Evolutionary conservation across 2,888 invertebrate genomes (phyloP), one percentile per base, ranked within the genome.

Genomic region (Octonoba sinensis): DNA sequence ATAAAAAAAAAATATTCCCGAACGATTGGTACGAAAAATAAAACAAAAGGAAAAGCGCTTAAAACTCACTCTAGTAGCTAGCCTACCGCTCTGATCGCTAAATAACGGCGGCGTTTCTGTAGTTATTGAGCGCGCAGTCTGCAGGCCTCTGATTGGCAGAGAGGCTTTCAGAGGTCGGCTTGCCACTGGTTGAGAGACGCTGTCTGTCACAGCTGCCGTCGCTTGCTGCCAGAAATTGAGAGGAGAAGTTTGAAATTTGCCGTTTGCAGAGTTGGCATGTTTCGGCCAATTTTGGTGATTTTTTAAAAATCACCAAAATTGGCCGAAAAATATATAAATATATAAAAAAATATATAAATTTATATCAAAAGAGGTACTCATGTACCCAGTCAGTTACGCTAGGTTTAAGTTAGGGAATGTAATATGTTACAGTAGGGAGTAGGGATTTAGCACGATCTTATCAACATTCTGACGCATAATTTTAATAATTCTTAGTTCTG

Each of bases 81-180:
- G 70, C 54, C 67, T 60, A 67, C 70, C 62, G 64, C 67, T 79
- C 79, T 81, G 79, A 81, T 81, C 79, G 79, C 79, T 81, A 69
- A 73, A 81, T 81, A 81, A 81, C 79, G 73, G 72, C 69, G 46
- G 76, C 76, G 59, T 77, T 77, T 77, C 69, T 77, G 76, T 77
- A 77, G 76, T 73, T 81, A 81, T 81, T 81, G 79, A 81, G 79
- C 79, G 79, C 73, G 64, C 73, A 74, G 79, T 73, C 73, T 73
- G 79, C 67, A 49, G 47, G 67, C 27, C 60, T 57, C 73, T 73
- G 79, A 73, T 81, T 73, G 79, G 73, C 73, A 74, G 73, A 74
- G 73, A 69, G 69, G 69, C 76, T 77, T 77, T 77, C 76, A 70
- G 76, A 74, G 79, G 79, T 81, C 73, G 79, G 79, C 79, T 81